These are phyloP conservation scores for Lemur catta DNA, from an alignment of 2,797 vertebrate species.

Conservation along the genomic window DNA sequence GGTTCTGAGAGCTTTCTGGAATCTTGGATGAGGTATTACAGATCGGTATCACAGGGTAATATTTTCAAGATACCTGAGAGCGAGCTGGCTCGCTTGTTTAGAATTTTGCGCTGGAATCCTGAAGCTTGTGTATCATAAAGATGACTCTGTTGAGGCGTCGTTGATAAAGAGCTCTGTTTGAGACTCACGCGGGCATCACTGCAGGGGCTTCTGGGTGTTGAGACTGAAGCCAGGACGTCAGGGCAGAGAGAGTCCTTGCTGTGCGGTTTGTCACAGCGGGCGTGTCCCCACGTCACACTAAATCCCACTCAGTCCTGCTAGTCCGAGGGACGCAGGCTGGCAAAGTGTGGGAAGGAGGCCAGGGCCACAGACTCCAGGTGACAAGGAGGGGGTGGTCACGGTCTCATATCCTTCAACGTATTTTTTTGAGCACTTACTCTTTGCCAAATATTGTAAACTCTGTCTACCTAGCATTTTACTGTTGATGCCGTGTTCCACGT, in stretches of 20 bases:
- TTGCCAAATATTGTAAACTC: neutral
- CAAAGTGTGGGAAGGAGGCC: neutral
- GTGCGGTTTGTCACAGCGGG: neutral
- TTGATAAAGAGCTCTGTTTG: neutral
- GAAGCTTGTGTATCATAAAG: neutral
- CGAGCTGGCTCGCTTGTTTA: neutral
- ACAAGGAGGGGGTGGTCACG: neutral
- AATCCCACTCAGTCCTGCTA: neutral
- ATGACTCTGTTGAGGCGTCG: neutral
- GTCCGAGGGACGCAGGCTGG: neutral
- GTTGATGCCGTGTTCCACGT: neutral
- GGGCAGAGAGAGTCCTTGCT: neutral
- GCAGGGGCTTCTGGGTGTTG: neutral
- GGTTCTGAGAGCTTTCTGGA: neutral
- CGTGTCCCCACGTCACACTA: neutral
- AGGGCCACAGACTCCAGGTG: neutral
- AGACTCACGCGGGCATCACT: neutral
- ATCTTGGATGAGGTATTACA: neutral
- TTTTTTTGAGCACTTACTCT: neutral
- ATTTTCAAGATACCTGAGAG: neutral
- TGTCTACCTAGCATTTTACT: neutral
- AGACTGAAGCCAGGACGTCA: neutral
- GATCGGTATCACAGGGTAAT: neutral
- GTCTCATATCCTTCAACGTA: neutral
- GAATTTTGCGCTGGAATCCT: neutral